Evolutionary conservation across 2,113 vertebrate genomes (phyloP).

Genomic region (Canis aureus): DNA sequence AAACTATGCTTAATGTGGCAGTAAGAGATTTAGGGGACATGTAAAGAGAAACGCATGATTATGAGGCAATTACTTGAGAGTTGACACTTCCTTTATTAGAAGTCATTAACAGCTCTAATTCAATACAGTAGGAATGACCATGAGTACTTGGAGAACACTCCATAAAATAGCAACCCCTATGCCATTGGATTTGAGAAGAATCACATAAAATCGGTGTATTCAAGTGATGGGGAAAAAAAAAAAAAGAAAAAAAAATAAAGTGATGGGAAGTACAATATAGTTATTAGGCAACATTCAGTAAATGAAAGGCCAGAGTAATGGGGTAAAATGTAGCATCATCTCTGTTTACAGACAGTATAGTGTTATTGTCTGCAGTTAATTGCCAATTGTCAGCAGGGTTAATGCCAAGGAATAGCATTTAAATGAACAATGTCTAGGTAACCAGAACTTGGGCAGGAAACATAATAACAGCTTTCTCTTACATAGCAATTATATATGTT

Average conservation of each 20-base stretch:
- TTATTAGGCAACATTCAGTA: background rate
- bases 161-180: background rate
- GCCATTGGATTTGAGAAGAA: background rate
- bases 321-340: background rate
- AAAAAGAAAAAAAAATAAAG: background rate
- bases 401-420: background rate
- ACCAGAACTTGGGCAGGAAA: constrained; percentile 4
- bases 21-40: constrained; percentile 16
- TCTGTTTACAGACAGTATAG: background rate
- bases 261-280: background rate
- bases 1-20: constrained; percentile 33
- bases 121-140: background rate
- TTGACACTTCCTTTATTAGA: background rate
- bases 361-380: background rate
- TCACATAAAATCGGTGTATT: background rate
- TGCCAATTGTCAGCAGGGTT: background rate
- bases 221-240: background rate
- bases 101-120: background rate
- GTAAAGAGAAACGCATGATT: constrained; percentile 13
- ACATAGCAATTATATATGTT: background rate
- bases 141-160: background rate
- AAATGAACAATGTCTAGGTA: background rate
- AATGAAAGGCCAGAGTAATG: background rate
- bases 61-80: background rate
- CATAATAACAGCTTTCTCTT: background rate